Evolutionary conservation across 2,888 invertebrate species (phyloP), one percentile per base, ranked within the genome.

Genomic region (Synergus laeviventris): DNA sequence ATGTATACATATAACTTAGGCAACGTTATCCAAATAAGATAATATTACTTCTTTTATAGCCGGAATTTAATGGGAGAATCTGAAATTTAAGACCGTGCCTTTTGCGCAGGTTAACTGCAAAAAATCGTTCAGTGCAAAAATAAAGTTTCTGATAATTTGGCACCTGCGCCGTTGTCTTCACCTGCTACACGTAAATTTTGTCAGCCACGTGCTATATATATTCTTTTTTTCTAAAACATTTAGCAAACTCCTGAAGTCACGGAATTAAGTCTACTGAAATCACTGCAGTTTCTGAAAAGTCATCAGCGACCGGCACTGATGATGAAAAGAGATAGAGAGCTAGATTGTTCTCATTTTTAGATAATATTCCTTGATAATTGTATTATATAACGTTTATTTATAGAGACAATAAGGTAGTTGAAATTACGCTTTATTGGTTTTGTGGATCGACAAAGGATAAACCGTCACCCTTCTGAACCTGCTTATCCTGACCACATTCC

Each of bases 1-100:
- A 31, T 70, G 74, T 77, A 78, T 79, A 75, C 74, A 78, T 54
- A 54, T 14, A 59, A 7, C 24, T 24, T 59, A 24, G 5, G 24
- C 24, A 59, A 14, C 24, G 21, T 59, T 38, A 14, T 38, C 38
- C 62, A 8, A n/a, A 36, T n/a, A 36, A n/a, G n/a, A 36, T 62
- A 38, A 18, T 4, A 21, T 45, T 45, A 45, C 24, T 62, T 38
- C 31, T 61, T 38, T 38, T 61, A 38, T 18, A 18, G n/a, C 2
- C n/a, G 2, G 5, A 62, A 38, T 9, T 62, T 38, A 38, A 38
- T 38, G n/a, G n/a, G 14, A 38, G 9, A 62, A 62, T 62, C 18
- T 64, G 64, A 42, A 42, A 64, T 64, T 42, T 64, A 42, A 62
- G 38, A 38, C 18, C 14, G 1, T 64, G 9, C n/a, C 14, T 62